phyloP scores from a whole-genome alignment of 2,113 vertebrate genomes.

The Cebidichthys violaceus region DNA sequence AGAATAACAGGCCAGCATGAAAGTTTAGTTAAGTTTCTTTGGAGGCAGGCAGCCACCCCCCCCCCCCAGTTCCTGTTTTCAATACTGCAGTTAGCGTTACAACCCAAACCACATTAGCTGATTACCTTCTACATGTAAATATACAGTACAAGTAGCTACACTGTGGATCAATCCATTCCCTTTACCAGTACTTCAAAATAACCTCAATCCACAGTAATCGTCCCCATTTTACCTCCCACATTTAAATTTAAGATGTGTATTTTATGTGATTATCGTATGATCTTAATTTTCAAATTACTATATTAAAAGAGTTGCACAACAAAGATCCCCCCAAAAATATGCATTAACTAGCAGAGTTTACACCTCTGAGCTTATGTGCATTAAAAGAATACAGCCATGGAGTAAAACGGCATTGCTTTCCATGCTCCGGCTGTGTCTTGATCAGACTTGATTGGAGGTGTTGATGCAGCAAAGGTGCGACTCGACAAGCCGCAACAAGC shows the following conservation, averaged over 20 bases:
- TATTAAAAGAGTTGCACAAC: too few species aligned
- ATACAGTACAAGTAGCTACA: not conserved
- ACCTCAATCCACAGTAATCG: not conserved
- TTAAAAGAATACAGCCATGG: not conserved
- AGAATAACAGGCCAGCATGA: not conserved
- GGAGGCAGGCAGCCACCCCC: not conserved
- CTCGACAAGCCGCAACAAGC: not conserved
- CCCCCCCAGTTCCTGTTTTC: constrained; percentile 10
- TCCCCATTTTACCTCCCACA: not conserved
- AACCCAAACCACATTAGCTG: not conserved
- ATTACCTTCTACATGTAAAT: not conserved
- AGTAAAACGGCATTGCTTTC: not conserved
- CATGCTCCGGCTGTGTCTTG: rapidly evolving
- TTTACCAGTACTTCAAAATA: not conserved
- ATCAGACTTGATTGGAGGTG: not conserved
- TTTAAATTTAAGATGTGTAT: too few species aligned
- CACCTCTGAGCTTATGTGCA: not conserved
- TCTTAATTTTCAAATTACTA: not conserved
- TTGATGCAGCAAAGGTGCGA: not conserved
- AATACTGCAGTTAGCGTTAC: not conserved
- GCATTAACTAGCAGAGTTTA: not conserved
- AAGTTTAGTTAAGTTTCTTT: not conserved
- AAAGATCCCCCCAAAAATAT: not conserved
- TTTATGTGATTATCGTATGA: not conserved
- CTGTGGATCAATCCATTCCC: not conserved